phyloP scores from a whole-genome alignment of 1,140 invertebrate genomes.

The Thalassaphorura encarpata region DNA sequence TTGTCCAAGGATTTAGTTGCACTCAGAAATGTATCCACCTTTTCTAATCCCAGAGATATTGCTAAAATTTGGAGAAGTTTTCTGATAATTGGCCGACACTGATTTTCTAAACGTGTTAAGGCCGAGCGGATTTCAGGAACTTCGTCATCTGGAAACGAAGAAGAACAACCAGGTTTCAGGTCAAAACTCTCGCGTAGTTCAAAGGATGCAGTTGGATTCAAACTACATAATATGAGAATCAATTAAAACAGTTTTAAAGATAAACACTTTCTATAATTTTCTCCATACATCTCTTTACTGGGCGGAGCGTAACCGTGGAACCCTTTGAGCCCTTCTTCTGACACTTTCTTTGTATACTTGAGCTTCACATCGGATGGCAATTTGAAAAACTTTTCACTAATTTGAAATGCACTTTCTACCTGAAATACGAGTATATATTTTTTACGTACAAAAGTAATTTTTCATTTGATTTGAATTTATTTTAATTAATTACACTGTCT shows the following conservation, averaged over 20 bases:
- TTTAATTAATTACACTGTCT: not conserved
- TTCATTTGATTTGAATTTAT: not conserved
- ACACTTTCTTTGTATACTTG: not conserved
- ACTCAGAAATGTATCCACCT: conserved; percentile 10
- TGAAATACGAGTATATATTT: not conserved
- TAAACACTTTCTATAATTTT: too few species aligned
- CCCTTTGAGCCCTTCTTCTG: not conserved
- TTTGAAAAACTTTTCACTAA: not conserved
- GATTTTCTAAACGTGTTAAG: not conserved
- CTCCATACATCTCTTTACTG: not conserved
- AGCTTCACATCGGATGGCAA: not conserved
- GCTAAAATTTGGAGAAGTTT: conserved; percentile 9
- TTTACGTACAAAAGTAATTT: not conserved
- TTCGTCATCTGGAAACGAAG: not conserved
- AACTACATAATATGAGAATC: not conserved
- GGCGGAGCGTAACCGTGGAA: not conserved
- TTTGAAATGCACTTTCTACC: not conserved
- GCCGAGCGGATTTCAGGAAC: conserved; percentile 1
- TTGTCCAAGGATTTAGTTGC: not conserved
- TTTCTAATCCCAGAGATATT: conserved; percentile 6
- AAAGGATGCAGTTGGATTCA: not conserved
- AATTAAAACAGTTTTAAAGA: not conserved
- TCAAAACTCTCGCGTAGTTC: conserved; percentile 7
- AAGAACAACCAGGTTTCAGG: not conserved
- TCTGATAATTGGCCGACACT: conserved; percentile 4